phyloP scores from a whole-genome alignment of 2,113 vertebrate species.

The Opisthocomus hoazin region DNA sequence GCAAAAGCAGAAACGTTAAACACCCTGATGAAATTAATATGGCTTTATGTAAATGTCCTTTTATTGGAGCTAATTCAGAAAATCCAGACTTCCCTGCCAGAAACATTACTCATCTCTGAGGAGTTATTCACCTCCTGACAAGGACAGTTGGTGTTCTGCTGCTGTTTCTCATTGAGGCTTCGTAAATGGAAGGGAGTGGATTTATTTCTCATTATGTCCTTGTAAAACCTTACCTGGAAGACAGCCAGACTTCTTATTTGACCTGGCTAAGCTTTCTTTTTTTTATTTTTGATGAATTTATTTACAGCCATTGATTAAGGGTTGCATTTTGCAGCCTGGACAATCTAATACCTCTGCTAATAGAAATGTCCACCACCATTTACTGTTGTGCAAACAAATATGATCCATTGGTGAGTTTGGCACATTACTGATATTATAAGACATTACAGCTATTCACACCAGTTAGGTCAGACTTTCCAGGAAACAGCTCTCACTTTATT shows the following conservation, averaged over 20 bases:
- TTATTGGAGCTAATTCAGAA: neutral
- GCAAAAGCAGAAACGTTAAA: neutral
- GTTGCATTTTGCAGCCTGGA: neutral
- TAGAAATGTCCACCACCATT: neutral
- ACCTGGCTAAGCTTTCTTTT: neutral
- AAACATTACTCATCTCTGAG: neutral
- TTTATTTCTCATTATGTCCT: neutral
- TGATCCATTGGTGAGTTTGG: neutral
- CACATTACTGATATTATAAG: neutral
- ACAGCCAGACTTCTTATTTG: neutral
- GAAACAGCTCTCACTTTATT: neutral
- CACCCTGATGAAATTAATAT: neutral
- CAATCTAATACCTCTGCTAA: neutral
- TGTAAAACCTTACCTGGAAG: neutral
- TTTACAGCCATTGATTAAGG: neutral
- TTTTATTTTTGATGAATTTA: neutral
- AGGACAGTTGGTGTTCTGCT: neutral
- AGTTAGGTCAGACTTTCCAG: neutral
- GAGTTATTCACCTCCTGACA: neutral
- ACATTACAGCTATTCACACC: neutral
- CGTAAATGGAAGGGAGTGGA: neutral
- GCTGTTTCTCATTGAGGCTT: neutral
- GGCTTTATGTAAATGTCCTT: neutral
- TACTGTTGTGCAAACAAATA: neutral
- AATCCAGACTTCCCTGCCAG: neutral